phyloP scores from a whole-genome alignment of 1,140 invertebrate species.

The Papilio glaucus region DNA sequence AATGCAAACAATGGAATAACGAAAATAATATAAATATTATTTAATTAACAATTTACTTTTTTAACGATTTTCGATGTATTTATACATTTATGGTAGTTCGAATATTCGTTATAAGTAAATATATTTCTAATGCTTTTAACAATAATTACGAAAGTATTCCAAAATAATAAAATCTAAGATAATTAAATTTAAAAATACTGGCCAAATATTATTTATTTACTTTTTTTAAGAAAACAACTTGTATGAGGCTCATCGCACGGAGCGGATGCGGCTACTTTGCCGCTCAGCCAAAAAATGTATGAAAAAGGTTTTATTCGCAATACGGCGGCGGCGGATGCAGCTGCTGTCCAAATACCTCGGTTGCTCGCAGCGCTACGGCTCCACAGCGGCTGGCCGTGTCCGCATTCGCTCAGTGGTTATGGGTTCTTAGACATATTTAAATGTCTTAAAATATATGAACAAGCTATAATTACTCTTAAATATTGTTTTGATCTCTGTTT shows the following conservation, averaged over 20 bases:
- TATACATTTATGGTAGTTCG: background rate
- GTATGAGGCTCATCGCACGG: no score
- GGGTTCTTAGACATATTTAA: no score
- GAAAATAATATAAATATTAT: conserved; percentile 11
- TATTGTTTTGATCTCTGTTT: conserved; percentile 41
- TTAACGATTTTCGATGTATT: conserved; percentile 13
- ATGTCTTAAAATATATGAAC: no score
- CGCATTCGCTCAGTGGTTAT: no score
- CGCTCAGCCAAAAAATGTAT: no score
- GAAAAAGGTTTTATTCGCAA: no score
- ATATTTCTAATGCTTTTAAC: conserved; percentile 3
- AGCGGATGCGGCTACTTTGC: no score
- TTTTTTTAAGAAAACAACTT: background rate
- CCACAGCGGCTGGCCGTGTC: no score
- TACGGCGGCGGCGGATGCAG: no score
- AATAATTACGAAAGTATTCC: conserved; percentile 10
- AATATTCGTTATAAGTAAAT: background rate
- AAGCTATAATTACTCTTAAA: no score
- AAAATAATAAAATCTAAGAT: background rate
- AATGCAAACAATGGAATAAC: background rate
- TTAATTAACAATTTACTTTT: conserved; percentile 11
- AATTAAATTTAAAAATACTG: background rate
- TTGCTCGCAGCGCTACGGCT: no score
- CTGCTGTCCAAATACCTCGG: background rate
- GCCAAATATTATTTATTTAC: conserved; percentile 26